Evolutionary conservation across 2,888 invertebrate species (phyloP), one percentile per base, ranked within the genome.

Genomic region (Tryphoninae sp.): DNA sequence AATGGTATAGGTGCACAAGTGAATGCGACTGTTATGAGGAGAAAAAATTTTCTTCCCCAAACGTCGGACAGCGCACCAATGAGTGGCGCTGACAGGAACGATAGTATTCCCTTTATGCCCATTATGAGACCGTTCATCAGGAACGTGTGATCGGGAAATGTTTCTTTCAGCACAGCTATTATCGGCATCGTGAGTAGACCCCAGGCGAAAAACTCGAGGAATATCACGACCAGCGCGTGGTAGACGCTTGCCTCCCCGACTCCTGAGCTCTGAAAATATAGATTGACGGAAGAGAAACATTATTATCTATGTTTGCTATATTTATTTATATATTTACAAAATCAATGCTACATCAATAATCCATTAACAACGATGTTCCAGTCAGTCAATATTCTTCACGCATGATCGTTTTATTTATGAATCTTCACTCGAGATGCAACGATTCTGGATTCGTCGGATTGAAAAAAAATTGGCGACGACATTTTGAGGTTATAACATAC

Each of bases 171-270:
- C 88, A 98, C 97, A 77, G 91, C 93, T 92, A 99, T 99, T 90
- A 99, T 97, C 80, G 99, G 99, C 95, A 98, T 98, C 84, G 99
- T 99, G 85, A 99, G 95, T 86, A 99, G 94, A 74, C 99, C 99
- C 99, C 99, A 99, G 86, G 99, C 98, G 93, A 99, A 99, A 93
- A 99, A 99, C 94, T 99, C 99, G 93, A 99, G 94, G 94, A 99
- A 99, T 93, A 99, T 99, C 90, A 99, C 98, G 91, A 99, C 96
- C 92, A 99, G 94, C 84, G 99, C 99, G 95, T 99, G 99, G 93
- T 98, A 98, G 84, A 99, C 96, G 92, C 98, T 98, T 84, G 99
- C 98, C 92, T 97, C 96, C 86, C 98, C 98, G 91, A 98, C 96
- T 87, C 97, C 97, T 88, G 96, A 95, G 88, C 95, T 95, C 96